These are phyloP conservation scores for Bombylius discolor DNA, from an alignment of 2,888 invertebrate genomes.

Conservation along the genomic window DNA sequence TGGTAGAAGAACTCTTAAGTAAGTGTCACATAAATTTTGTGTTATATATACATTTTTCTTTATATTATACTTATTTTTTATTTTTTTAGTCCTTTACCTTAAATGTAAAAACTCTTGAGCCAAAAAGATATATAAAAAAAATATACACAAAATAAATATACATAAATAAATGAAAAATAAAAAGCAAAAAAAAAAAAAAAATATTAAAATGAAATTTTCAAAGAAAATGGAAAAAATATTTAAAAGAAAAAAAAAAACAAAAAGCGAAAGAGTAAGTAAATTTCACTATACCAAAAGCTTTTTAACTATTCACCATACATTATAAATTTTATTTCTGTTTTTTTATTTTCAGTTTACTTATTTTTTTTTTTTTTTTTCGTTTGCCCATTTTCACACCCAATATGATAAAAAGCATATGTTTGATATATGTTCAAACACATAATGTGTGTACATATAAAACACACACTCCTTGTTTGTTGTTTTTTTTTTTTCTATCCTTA, in stretches of 20 bases:
- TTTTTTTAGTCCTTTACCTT: too few species aligned
- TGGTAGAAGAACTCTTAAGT: slow-evolving; percentile 8
- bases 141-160: too few species aligned
- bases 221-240: slow-evolving; percentile 11
- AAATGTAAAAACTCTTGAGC: too few species aligned
- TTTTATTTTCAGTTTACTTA: not conserved
- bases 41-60: slow-evolving; percentile 12
- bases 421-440: too few species aligned
- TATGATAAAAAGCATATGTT: too few species aligned
- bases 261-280: slow-evolving; percentile 8
- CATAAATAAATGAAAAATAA: not conserved
- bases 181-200: slow-evolving; percentile 2
- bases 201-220: slow-evolving; percentile 11
- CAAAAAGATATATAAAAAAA: too few species aligned
- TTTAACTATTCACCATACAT: slow-evolving; percentile 21
- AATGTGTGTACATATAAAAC: too few species aligned
- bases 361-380: not conserved
- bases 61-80: too few species aligned
- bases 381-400: too few species aligned
- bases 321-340: slow-evolving; percentile 20
- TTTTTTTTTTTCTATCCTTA: too few species aligned
- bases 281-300: slow-evolving; percentile 13
- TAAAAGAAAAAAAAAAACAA: slow-evolving; percentile 11
- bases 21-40: slow-evolving; percentile 21
- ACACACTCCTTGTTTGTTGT: too few species aligned